A percentile compares a stretch with the other conserved stretches of the same genome.
Evolutionary conservation across 2,113 vertebrate species (phyloP).

Genomic region (Emberiza fucata): DNA sequence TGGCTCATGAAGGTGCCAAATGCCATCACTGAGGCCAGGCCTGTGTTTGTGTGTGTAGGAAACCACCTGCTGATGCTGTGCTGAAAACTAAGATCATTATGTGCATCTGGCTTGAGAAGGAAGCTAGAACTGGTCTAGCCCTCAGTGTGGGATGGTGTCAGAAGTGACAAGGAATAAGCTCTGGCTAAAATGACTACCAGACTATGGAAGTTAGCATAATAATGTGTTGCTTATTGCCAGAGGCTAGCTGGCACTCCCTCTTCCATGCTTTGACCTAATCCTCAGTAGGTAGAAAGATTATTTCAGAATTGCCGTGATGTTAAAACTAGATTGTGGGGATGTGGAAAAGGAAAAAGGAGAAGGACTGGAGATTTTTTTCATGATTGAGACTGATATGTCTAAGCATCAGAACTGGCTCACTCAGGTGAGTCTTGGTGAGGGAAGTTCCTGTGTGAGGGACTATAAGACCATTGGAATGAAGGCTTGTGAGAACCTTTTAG

Average conservation of each 20-base stretch:
- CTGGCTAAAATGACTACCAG: background rate
- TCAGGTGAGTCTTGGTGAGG: background rate
- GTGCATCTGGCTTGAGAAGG: background rate
- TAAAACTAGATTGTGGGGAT: background rate
- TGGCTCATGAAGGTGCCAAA: background rate
- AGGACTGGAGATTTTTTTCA: background rate
- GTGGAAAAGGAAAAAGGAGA: background rate
- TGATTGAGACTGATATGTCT: background rate
- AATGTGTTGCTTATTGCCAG: background rate
- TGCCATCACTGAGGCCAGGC: background rate
- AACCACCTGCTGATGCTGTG: background rate
- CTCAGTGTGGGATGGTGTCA: background rate
- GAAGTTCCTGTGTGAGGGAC: background rate
- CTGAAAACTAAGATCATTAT: background rate
- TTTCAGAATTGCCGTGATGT: background rate
- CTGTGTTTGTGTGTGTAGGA: background rate
- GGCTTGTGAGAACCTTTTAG: background rate
- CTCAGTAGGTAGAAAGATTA: background rate
- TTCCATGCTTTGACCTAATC: background rate
- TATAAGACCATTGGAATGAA: background rate
- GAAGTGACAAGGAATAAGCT: background rate
- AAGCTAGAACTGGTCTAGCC: background rate
- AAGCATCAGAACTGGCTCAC: background rate
- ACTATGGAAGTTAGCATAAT: background rate
- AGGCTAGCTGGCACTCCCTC: background rate